Evolutionary conservation across 2,888 invertebrate species (phyloP), one percentile per base, ranked within the genome.

Genomic region (Adineta ricciae): DNA sequence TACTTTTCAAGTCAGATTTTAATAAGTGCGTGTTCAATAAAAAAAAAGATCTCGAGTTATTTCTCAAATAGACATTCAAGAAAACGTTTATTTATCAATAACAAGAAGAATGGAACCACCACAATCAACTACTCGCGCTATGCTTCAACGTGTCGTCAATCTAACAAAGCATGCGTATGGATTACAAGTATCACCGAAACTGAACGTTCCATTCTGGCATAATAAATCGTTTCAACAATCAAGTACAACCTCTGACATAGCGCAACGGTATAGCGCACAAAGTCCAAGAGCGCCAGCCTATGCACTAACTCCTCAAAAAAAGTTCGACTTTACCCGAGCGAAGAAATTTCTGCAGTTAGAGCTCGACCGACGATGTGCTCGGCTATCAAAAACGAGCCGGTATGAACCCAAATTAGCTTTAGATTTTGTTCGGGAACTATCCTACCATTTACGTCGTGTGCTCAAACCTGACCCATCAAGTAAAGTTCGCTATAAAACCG

Each of bases 321-420:
- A 78, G n/a, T 78, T 78, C 41, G 78, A 78, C n/a, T n/a, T 41
- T 41, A 16, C 19, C 24, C 78, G 78, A 24, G 78, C n/a, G 14
- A 21, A 41, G 41, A 78, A 78, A 78, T 1, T 78, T n/a, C 38
- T 78, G n/a, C 38, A 78, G n/a, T 41, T 24, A 11, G 78, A 78
- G 41, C n/a, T 78, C 1, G 24, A 41, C 24, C 78, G 38, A 24
- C 64, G 19, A 32, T 64, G 64, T 64, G 32, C 32, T 19, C 14
- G 19, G 4, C 24, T 41, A n/a, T 41, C 78, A 8, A 38, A 78
- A 24, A 19, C 1, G 11, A 1, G 38, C 41, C 78, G n/a, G 2
- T 78, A 78, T 78, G 78, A 78, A 24, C 78, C 78, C 24, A 78
- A 78, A n/a, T 9, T n/a, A 24, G 36, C 36, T 78, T n/a, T 78